A percentile compares a stretch with the other conserved stretches of the same genome.
Evolutionary conservation across 2,888 invertebrate species (phyloP).

Genomic region (Hecatera dysodea): DNA sequence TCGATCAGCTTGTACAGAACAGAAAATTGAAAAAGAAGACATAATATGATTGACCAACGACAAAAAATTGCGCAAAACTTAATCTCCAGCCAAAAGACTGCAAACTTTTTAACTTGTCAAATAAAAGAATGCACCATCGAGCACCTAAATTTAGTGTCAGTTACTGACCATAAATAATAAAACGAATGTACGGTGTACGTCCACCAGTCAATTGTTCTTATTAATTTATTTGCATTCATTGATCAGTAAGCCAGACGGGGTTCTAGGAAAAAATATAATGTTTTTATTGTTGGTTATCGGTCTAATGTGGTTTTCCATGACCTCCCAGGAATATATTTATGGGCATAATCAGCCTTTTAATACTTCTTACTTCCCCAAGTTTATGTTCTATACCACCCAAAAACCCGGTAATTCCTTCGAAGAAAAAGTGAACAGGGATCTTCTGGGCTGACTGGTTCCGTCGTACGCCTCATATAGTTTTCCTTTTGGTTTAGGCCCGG

Average conservation of each 20-base stretch:
- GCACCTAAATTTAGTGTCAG: background rate
- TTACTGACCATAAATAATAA: background rate
- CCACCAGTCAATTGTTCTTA: conserved; percentile 27
- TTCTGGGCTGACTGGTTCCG: background rate
- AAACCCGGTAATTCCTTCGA: background rate
- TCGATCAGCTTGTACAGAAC: background rate
- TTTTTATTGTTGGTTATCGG: conserved; percentile 46
- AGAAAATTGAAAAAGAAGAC: background rate
- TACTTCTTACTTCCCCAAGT: no score
- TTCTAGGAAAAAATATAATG: conserved; percentile 33
- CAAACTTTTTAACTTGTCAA: background rate
- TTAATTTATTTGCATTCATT: conserved; percentile 56
- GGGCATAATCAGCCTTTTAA: no score
- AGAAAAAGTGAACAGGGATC: background rate
- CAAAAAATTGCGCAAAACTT: background rate
- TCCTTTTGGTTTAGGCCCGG: no score
- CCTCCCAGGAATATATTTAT: background rate
- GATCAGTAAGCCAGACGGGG: conserved; percentile 27
- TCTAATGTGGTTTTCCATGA: conserved; percentile 25
- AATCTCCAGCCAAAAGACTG: background rate
- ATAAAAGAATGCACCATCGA: background rate
- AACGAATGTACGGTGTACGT: conserved; percentile 1
- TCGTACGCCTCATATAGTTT: background rate
- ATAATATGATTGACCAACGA: background rate
- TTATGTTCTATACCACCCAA: background rate